Evolutionary conservation across 2,888 invertebrate species (phyloP).

Genomic region (Pristionchus exspectatus): DNA sequence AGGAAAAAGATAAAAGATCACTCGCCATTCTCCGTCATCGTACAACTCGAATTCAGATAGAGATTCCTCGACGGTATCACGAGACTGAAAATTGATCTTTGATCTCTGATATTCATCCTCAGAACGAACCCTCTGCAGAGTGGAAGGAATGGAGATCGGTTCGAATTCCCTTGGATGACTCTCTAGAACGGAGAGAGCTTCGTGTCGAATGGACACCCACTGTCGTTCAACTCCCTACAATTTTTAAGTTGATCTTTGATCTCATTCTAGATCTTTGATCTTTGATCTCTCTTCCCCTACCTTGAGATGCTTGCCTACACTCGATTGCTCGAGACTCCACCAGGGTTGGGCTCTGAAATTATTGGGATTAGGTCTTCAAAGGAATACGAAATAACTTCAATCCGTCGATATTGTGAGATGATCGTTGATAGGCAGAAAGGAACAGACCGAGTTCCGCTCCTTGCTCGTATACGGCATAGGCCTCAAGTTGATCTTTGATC

Average conservation of each 20-base stretch:
- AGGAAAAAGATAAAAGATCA: conserved; percentile 47
- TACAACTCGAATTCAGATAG: conserved; percentile 48
- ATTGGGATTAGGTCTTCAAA: not conserved
- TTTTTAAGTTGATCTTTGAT: not conserved
- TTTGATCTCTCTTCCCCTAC: conserved; percentile 2
- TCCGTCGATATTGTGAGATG: conserved; percentile 54
- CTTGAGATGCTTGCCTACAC: conserved; percentile 52
- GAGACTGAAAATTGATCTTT: conserved; percentile 46
- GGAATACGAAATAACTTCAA: not conserved
- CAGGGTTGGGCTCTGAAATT: conserved; percentile 50
- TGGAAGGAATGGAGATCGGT: conserved; percentile 45
- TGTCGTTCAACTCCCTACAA: conserved; percentile 51
- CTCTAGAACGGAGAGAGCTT: conserved; percentile 46
- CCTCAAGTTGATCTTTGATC: conserved; percentile 37
- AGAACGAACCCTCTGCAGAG: conserved; percentile 33
- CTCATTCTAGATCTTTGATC: not conserved
- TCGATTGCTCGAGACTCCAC: conserved; percentile 54
- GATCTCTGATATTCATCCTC: not conserved
- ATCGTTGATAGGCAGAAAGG: conserved; percentile 55
- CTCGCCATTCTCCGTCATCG: conserved; percentile 31
- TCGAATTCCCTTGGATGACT: conserved; percentile 31
- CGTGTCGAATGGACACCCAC: conserved; percentile 54
- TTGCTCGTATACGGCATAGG: conserved; percentile 53
- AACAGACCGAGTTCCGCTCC: conserved; percentile 55
- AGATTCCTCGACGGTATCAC: conserved; percentile 30